Evolutionary conservation across 2,113 vertebrate species (phyloP).

Genomic region (Arvicanthis niloticus): DNA sequence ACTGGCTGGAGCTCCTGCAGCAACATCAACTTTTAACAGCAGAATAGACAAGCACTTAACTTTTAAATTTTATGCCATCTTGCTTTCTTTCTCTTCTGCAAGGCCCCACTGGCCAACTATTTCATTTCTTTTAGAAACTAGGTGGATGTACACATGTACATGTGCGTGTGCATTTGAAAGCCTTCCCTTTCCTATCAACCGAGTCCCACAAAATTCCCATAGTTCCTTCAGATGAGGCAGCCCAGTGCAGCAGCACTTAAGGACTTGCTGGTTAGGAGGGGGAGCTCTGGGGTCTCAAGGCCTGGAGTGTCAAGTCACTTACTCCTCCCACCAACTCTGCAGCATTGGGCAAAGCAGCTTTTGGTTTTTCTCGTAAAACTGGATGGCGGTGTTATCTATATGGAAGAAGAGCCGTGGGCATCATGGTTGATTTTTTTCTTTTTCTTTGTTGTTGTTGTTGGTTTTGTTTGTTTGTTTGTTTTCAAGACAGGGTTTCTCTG

Average conservation of each 20-base stretch:
- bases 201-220: background rate
- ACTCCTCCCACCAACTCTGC: background rate
- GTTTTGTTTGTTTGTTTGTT: too few relatives aligned
- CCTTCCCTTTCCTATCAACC: background rate
- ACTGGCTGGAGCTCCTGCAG: background rate
- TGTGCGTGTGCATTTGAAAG: background rate
- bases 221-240: background rate
- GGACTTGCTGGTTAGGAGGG: background rate
- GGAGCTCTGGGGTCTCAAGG: background rate
- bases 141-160: conserved; percentile 3
- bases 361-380: conserved; percentile 41
- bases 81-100: background rate
- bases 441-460: too few relatives aligned
- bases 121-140: conserved; percentile 46
- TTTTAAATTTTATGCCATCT: background rate
- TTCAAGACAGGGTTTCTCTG: too few relatives aligned
- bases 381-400: background rate
- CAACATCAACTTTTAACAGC: too few relatives aligned
- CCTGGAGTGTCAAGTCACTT: background rate
- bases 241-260: background rate
- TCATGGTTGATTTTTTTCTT: background rate
- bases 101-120: background rate
- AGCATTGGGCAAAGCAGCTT: background rate
- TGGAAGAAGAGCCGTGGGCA: background rate
- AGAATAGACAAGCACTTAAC: background rate